Base-by-base conservation (phyloP, 2,888 invertebrate genomes). In the Schrankia costaestrigalis region DNA sequence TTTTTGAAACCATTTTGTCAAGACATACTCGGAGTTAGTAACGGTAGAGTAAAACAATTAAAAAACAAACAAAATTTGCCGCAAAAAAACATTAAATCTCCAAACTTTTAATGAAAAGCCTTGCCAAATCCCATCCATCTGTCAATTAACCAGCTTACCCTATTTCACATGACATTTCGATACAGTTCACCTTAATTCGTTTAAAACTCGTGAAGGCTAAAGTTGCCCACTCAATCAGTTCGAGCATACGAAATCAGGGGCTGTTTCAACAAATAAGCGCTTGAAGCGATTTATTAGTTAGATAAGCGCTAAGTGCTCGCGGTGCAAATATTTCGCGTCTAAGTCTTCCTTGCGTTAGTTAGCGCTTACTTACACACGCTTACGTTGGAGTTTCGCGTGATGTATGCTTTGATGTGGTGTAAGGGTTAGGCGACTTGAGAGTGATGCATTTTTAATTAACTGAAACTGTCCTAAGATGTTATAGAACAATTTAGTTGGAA, bases 331-430 rank as follows among this genome's bases (percentile, higher is more conserved):
- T 77, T 73, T 77, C 73, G 65, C 67, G 62, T 53, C 55, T 46
- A 56, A 76, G 75, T 78, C 75, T 76, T 74, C 70, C 73, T 69
- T 57, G 73, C 76, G 77, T 78, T 80, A 79, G 78, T 81, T 80
- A 78, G 73, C 77, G 72, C 77, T 77, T 73, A 77, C 71, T 74
- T 56, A 59, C 56, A 42, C 49, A 46, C 60, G 53, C 47, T 59
- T 50, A 47, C 57, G 44, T 29, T 19, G 50, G 49, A 59, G 60
- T 59, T 59, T 46, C 49, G 36, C 45, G 57, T 57, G 56, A 60
- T 53, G 41, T 53, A 55, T 57, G 44, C 13, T 26, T 31, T 9
- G n/a, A 2, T 3, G 9, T 26, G 38, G 55, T 35, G 4, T 12
- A 23, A 10, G 31, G n/a, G 5, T 21, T 44, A 32, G 35, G 35